Evolutionary conservation across 1,140 invertebrate genomes (phyloP).

Genomic region (Drosophila saltans): DNA sequence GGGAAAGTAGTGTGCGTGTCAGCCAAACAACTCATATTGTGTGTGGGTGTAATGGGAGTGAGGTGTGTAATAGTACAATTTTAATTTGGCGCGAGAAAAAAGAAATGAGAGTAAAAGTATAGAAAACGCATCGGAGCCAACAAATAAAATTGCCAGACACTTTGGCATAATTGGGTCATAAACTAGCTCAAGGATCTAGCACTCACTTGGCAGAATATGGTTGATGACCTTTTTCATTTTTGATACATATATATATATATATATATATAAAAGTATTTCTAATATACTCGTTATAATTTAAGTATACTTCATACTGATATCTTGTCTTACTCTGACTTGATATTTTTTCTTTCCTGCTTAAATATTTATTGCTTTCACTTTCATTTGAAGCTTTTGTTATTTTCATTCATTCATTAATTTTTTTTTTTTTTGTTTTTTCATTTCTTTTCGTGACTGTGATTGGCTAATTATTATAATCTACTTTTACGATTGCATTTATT

Average conservation of each 20-base stretch:
- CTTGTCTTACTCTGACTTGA: background rate
- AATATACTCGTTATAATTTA: background rate
- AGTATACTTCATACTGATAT: background rate
- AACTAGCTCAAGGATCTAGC: slow-evolving; percentile 72
- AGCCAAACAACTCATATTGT: slow-evolving; percentile 48
- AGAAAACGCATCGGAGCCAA: slow-evolving; percentile 57
- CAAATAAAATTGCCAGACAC: slow-evolving; percentile 65
- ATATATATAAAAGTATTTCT: background rate
- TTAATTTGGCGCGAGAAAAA: slow-evolving; percentile 44
- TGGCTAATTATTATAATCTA: slow-evolving; percentile 58
- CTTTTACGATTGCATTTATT: slow-evolving; percentile 57
- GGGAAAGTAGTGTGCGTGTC: slow-evolving; percentile 36
- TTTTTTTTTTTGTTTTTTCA: slow-evolving; percentile 23
- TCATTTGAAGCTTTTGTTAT: background rate
- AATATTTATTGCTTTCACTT: slow-evolving; percentile 16
- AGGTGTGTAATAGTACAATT: slow-evolving; percentile 13
- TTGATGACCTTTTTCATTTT: slow-evolving; percentile 56
- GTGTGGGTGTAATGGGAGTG: slow-evolving; percentile 10
- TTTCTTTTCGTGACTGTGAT: slow-evolving; percentile 14
- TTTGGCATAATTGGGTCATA: slow-evolving; percentile 81
- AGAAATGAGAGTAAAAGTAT: background rate
- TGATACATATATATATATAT: too few species aligned
- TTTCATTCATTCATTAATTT: too few species aligned
- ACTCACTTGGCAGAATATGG: slow-evolving; percentile 24
- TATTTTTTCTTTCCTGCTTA: background rate